Base-by-base conservation (phyloP, 1,140 invertebrate species). In the Temnothorax nylanderi region DNA sequence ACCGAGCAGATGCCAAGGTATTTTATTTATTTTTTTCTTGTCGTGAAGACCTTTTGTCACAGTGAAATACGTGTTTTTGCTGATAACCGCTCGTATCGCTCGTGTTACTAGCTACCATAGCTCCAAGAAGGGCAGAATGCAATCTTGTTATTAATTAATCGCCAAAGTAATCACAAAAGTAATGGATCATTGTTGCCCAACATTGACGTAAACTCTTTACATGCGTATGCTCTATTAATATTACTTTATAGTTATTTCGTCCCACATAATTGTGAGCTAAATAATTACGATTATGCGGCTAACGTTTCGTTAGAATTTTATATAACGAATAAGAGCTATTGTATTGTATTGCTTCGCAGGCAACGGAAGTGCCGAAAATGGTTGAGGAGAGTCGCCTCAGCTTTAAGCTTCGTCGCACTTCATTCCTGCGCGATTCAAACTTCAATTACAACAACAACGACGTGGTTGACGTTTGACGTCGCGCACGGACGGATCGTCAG, bases 401-500 rank as follows among this genome's bases (percentile, higher is more conserved):
- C 81, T 93, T 95, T 81, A 95, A 95, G 89, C 93, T 95, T 78
- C 92, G 94, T 78, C 93, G 95, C 86, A 95, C 94, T 67, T 95
- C 94, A 44, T 95, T 95, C 89, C 91, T 95, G 80, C 95, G 94
- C 71, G 95, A 95, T 90, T 95, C 94, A 41, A 95, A 95, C 88
- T 95, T 95, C 89, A 95, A 95, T 88, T 95, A 95, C 81, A 94
- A 95, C 78, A 94, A 95, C 72, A 95, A 95, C 47, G 95, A 95
- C 49, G 92, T 94, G 44, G 94, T 95, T 88, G 95, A 95, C 64
- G 95, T 95, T 72, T 95, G 90, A 93, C 37, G 37, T 6, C 26
- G 65, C 69, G 87, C 81, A 62, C 82, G 72, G 84, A 54, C 32
- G 4, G 32, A 13, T 51, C 44, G 2, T 32, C 21, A 56, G 16